Evolutionary conservation across 2,113 vertebrate species (phyloP).

Genomic region (Leptocoma aspasia): DNA sequence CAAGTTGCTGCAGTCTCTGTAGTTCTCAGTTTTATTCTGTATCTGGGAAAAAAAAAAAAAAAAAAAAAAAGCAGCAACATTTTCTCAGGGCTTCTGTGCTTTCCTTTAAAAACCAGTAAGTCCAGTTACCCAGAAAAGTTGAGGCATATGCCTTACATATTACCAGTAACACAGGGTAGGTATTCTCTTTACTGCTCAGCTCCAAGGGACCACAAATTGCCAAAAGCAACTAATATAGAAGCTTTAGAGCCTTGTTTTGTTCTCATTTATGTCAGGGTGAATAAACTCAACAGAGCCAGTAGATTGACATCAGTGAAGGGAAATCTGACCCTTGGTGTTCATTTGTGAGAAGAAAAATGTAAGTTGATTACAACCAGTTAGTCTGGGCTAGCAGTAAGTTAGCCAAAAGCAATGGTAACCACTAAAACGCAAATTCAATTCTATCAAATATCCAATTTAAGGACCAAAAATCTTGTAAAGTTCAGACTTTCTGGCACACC

Average conservation of each 20-base stretch:
- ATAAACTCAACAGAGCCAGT: neutral
- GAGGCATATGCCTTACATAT: neutral
- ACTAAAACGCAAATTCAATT: neutral
- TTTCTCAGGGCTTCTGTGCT: neutral
- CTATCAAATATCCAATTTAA: neutral
- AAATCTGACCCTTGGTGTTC: neutral
- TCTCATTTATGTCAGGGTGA: neutral
- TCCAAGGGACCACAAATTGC: neutral
- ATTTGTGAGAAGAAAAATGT: neutral
- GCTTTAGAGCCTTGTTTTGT: neutral
- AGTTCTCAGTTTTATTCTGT: neutral
- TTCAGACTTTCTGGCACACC: neutral
- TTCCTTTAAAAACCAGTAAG: neutral
- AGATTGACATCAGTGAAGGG: neutral
- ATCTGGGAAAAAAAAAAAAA: neutral
- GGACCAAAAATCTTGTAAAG: neutral
- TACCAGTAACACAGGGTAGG: neutral
- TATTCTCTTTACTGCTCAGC: neutral
- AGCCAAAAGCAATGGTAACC: neutral
- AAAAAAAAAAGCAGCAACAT: neutral
- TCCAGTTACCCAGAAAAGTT: neutral
- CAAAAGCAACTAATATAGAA: neutral
- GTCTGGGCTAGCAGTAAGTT: neutral
- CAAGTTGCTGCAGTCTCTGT: neutral
- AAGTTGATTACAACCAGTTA: neutral